phyloP scores from a whole-genome alignment of 2,113 vertebrate species.

The Lasiurus cinereus region DNA sequence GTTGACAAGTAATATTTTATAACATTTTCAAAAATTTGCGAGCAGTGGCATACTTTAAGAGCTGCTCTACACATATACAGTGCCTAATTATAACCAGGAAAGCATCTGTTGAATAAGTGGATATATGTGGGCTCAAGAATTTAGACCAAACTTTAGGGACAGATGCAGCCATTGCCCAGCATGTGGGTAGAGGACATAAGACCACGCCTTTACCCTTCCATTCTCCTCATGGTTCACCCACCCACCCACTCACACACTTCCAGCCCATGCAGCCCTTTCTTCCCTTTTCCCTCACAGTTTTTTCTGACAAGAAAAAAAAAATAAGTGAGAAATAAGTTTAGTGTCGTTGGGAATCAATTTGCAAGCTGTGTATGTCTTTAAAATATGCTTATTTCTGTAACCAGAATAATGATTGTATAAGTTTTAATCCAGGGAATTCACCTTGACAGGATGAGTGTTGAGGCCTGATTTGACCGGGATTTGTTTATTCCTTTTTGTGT shows the following conservation, averaged over 20 bases:
- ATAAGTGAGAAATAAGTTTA: background rate
- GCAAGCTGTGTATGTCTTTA: background rate
- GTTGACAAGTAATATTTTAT: background rate
- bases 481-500: constrained; percentile 53
- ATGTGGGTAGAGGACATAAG: background rate
- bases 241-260: background rate
- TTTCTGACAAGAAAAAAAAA: background rate
- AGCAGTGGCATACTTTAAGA: background rate
- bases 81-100: background rate
- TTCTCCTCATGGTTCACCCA: background rate
- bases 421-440: background rate
- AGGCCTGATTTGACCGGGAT: background rate
- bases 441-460: background rate
- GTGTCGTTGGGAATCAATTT: background rate
- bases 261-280: background rate
- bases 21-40: background rate
- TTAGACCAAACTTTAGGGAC: background rate
- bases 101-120: background rate
- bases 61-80: background rate
- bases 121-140: background rate
- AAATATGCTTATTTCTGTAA: background rate
- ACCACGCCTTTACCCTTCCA: background rate
- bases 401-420: background rate
- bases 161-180: background rate
- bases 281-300: background rate